phyloP scores from a whole-genome alignment of 2,888 invertebrate genomes.

The Callyntrura guangdongensis region DNA sequence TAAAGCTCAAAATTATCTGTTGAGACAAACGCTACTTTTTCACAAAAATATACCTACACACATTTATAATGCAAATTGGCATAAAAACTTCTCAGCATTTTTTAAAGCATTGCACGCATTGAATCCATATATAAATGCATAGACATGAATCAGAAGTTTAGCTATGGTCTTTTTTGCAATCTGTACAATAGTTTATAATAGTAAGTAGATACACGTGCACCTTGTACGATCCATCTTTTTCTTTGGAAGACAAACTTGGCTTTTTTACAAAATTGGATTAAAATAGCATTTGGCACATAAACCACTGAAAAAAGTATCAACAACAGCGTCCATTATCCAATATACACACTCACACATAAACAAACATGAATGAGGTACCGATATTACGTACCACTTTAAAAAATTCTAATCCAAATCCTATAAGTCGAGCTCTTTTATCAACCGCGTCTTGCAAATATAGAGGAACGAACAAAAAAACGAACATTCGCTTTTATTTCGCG shows the following conservation, averaged over 20 bases:
- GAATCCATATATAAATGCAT: background rate
- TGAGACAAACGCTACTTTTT: no score
- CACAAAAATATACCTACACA: no score
- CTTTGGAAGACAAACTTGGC: conserved; percentile 73
- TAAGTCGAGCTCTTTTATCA: background rate
- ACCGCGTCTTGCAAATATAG: background rate
- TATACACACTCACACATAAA: background rate
- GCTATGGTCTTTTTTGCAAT: background rate
- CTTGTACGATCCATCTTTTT: conserved; percentile 32
- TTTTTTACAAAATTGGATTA: conserved; percentile 78
- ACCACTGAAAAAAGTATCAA: conserved; percentile 64
- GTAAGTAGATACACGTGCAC: conserved; percentile 65
- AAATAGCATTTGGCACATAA: conserved; percentile 79
- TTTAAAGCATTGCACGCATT: background rate
- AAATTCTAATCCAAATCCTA: background rate
- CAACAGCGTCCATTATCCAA: conserved; percentile 67
- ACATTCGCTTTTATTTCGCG: background rate
- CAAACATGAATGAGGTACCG: conserved; percentile 36
- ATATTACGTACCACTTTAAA: background rate
- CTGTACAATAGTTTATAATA: conserved; percentile 42
- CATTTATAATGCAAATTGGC: no score
- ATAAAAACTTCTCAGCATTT: background rate
- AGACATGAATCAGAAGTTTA: background rate
- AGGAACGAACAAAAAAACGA: background rate
- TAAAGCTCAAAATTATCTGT: no score